Base-by-base conservation (phyloP, 2,888 invertebrate species). In the Lutraria lutraria region DNA sequence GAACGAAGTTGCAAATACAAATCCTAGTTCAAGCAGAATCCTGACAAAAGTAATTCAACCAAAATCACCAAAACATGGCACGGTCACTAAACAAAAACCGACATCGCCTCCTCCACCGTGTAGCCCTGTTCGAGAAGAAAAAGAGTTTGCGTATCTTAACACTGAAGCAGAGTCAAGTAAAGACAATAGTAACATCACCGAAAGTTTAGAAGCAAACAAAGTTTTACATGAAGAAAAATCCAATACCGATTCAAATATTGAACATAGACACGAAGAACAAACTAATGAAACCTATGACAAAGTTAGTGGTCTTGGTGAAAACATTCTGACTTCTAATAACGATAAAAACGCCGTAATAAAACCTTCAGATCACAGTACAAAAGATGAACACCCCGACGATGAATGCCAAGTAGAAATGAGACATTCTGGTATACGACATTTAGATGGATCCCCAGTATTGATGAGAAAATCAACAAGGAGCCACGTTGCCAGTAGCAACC, bases 71-170 rank as follows among this genome's bases (percentile, higher is more conserved):
- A 25, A 68, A 68, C 63, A 0, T 25, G 12, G 3, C 25, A 13
- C n/a, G 12, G 25, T n/a, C n/a, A 68, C 25, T 68, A 68, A 68
- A 68, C 25, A 13, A 10, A 68, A 68, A 10, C 63, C 0, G 25
- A 2, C 12, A 25, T 12, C 63, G 6, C 25, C 63, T 0, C 63
- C 63, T 68, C 63, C 63, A 68, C 63, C 63, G 25, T 68, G 63
- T 68, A 68, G 63, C 25, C 63, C 63, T 12, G 63, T 68, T 68
- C n/a, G 25, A 68, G 63, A 68, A 68, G 63, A 68, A 68, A 68
- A 0, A 68, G 12, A 2, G 25, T 68, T 68, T 13, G n/a, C 25
- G 25, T 68, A 25, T 12, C n/a, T 21, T 68, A 68, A 68, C 13
- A 12, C n/a, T 25, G 12, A 12, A 68, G 25, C 25, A 25, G 63